Evolutionary conservation across 2,113 vertebrate species (phyloP), one percentile per base, ranked within the genome.

Genomic region (Thinocorus orbignyianus): DNA sequence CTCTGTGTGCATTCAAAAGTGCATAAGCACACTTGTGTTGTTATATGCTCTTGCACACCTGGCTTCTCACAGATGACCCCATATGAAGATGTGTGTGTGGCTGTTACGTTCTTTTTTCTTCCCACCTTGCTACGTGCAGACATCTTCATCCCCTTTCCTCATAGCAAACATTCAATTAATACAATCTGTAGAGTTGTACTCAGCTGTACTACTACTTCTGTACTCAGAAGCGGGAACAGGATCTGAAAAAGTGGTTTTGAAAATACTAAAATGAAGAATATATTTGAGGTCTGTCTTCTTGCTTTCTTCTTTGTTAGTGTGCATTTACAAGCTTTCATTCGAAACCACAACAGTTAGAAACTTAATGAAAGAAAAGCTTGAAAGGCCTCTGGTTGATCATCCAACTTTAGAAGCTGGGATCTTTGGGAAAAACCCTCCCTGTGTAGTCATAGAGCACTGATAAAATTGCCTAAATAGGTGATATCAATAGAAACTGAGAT

Each of bases 31-130:
- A 1, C 23, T 48, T 46, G 39, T n/a, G 13, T 39, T 81, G 46
- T 71, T 90, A 11, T 31, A 5, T 10, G 13, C 22, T 52, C 13
- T 80, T 5, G 2, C 48, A 64, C 12, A 14, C 0, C 0, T 52
- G 10, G 3, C 65, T 79, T 57, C 52, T 83, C 20, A 7, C 3
- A 2, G 28, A 25, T 73, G 51, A 70, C 37, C 8, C 9, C 26
- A 3, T 12, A 19, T 24, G 64, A 86, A 74, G 61, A 51, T 60
- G 30, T 3, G 0, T 4, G 1, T 25, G 42, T 64, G 39, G 14
- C 26, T 68, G 15, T 41, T 90, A 12, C 4, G 0, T 51, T 69
- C 5, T 74, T 91, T 81, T 68, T 81, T 39, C 17, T 61, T 84
- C 55, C 37, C 11, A 3, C 8, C 0, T 0, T 28, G n/a, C 76